Evolutionary conservation across 2,888 invertebrate species (phyloP).

Genomic region (Yponomeuta cagnagella): DNA sequence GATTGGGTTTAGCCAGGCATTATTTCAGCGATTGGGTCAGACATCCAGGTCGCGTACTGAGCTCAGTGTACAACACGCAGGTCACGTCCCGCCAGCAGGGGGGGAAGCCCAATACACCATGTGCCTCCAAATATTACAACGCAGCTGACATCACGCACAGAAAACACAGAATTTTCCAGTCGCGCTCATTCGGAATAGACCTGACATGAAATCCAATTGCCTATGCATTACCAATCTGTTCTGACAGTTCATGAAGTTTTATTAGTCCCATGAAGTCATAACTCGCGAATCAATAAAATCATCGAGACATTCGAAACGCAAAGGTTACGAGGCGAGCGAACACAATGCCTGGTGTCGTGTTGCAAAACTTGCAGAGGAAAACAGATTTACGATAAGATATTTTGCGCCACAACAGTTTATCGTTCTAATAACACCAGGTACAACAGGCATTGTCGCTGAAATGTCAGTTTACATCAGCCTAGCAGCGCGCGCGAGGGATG

Average conservation of each 20-base stretch:
- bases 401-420: not conserved
- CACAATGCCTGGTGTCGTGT: conserved; percentile 5
- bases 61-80: conserved; percentile 30
- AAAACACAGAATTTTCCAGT: conserved; percentile 34
- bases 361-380: conserved; percentile 5
- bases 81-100: conserved; percentile 39
- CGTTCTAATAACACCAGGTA: not conserved
- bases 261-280: not conserved
- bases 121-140: conserved; percentile 43
- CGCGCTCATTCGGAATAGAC: conserved; percentile 19
- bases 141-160: conserved; percentile 49
- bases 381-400: not conserved
- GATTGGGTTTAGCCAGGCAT: not conserved
- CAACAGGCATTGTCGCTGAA: not conserved
- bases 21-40: conserved; percentile 18
- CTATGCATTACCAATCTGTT: not conserved
- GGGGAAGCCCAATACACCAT: conserved; percentile 54
- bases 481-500: not conserved
- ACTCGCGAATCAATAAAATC: conserved; percentile 3
- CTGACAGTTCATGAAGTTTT: conserved; percentile 3
- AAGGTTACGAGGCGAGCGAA: not conserved
- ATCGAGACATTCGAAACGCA: not conserved
- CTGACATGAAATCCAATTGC: conserved; percentile 33
- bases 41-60: conserved; percentile 36
- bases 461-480: not conserved